Evolutionary conservation across 2,113 vertebrate species (phyloP).

Genomic region (Triplophysa siluroides): DNA sequence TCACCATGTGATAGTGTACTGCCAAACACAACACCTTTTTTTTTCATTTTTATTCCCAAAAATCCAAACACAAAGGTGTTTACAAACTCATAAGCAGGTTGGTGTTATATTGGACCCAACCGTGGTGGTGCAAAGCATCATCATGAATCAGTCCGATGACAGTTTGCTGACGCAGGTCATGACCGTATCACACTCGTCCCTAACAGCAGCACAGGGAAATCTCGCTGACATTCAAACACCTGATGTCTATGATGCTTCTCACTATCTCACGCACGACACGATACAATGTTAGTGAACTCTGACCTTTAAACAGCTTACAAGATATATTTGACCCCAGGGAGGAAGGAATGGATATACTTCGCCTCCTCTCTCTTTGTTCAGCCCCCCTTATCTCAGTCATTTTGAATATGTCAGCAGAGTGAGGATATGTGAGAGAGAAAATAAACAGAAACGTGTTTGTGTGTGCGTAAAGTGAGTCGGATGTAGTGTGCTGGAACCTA

Average conservation of each 20-base stretch:
- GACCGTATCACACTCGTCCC: neutral
- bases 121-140: neutral
- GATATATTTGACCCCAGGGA: conserved; percentile 33
- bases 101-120: neutral
- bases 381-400: neutral
- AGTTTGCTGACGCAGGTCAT: neutral
- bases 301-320: conserved; percentile 20
- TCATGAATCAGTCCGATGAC: conserved; percentile 6
- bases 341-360: conserved; percentile 14
- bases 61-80: no score
- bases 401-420: conserved; percentile 21
- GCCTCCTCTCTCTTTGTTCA: neutral
- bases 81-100: no score
- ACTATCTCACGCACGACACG: neutral
- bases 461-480: neutral
- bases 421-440: neutral
- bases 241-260: neutral
- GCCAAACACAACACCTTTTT: no score
- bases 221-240: neutral
- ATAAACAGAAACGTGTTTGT: neutral
- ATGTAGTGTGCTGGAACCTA: no score
- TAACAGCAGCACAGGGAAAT: conserved; percentile 34
- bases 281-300: conserved; percentile 22
- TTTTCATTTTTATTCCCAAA: no score
- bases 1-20: neutral